Evolutionary conservation across 2,113 vertebrate species (phyloP).

Genomic region (Puffinus mauretanicus): DNA sequence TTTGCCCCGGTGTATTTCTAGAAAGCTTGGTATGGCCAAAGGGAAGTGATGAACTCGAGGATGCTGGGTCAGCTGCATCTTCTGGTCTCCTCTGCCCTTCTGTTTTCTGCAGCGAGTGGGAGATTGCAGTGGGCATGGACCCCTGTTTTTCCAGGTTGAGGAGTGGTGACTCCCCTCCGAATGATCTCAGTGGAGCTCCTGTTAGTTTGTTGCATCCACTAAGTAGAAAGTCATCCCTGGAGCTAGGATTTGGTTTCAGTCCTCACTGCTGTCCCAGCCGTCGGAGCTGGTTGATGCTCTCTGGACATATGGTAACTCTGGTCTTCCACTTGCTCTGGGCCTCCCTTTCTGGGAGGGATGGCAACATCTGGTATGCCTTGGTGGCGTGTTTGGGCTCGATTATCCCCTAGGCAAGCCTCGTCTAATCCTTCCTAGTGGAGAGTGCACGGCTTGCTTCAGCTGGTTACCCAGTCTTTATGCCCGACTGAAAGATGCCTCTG

Average conservation of each 20-base stretch:
- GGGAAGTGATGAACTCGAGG: accelerated
- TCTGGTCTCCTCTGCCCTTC: neutral
- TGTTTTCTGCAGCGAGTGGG: too few species aligned
- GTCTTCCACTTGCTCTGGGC: neutral
- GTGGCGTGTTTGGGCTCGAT: accelerated
- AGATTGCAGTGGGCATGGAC: neutral
- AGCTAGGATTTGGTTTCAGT: neutral
- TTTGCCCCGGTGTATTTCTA: neutral
- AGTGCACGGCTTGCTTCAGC: neutral
- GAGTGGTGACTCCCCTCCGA: neutral
- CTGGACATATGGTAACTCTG: accelerated
- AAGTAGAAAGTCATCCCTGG: neutral
- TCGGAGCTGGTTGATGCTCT: neutral
- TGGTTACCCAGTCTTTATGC: neutral
- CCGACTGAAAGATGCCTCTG: neutral
- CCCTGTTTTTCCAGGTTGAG: neutral
- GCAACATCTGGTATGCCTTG: neutral
- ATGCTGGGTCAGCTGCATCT: neutral
- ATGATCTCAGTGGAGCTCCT: neutral
- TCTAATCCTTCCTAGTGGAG: neutral
- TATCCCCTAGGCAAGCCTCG: neutral
- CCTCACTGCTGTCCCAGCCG: neutral
- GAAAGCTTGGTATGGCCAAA: neutral
- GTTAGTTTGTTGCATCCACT: neutral
- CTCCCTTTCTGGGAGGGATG: neutral